Evolutionary conservation across 2,113 vertebrate genomes (phyloP).

Genomic region (Sinocyclocheilus anshuiensis): DNA sequence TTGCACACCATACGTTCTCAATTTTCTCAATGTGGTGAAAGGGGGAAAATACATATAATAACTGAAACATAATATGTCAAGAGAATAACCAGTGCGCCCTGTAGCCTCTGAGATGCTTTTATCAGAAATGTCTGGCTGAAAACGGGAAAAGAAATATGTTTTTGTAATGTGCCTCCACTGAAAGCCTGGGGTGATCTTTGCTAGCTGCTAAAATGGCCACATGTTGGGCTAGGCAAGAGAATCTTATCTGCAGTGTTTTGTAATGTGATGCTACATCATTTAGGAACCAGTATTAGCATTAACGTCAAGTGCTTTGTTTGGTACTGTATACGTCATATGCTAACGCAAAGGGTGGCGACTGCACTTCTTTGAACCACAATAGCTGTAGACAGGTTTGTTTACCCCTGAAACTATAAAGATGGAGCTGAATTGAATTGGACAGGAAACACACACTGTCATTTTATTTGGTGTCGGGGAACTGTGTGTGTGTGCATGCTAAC

Average conservation of each 20-base stretch:
- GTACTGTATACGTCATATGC: background rate
- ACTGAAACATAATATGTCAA: constrained; percentile 76
- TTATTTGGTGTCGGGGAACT: constrained; percentile 73
- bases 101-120: constrained; percentile 71
- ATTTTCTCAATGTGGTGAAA: constrained; percentile 68
- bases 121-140: constrained; percentile 68
- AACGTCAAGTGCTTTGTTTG: background rate
- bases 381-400: constrained; percentile 22
- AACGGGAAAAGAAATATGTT: constrained; percentile 72
- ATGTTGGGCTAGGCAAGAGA: background rate
- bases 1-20: constrained; percentile 69
- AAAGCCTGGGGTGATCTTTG: constrained; percentile 21
- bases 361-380: constrained; percentile 5
- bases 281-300: background rate
- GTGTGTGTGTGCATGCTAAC: constrained; percentile 74
- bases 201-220: constrained; percentile 11
- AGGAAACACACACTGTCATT: constrained; percentile 66
- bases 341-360: constrained; percentile 14
- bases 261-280: background rate
- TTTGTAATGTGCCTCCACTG: constrained; percentile 62
- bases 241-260: background rate
- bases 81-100: constrained; percentile 73
- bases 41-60: constrained; percentile 73
- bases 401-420: constrained; percentile 64
- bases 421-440: constrained; percentile 64